Evolutionary conservation across 2,797 vertebrate genomes (phyloP).

Genomic region (Echiichthys vipera): DNA sequence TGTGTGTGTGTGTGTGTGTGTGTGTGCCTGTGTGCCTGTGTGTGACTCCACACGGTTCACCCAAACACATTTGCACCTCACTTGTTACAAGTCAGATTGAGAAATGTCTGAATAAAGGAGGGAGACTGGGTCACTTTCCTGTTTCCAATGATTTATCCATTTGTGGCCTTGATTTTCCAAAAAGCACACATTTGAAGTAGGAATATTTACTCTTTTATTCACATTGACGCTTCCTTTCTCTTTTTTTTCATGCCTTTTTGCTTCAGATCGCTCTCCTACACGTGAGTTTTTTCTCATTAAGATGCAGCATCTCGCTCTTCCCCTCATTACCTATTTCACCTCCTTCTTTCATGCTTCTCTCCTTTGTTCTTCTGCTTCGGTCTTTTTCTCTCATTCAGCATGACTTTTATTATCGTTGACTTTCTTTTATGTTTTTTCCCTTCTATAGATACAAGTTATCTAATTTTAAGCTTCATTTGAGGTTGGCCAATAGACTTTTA

Average conservation of each 20-base stretch:
- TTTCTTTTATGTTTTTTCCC: slow-evolving; percentile 46
- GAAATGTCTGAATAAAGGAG: slow-evolving; percentile 10
- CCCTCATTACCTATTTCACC: slow-evolving; percentile 56
- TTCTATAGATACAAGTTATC: slow-evolving; percentile 9
- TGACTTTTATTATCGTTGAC: slow-evolving; percentile 12
- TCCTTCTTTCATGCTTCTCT: slow-evolving; percentile 40
- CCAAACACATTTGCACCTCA: slow-evolving; percentile 24
- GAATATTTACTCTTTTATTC: slow-evolving; percentile 40
- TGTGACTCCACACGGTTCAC: no score
- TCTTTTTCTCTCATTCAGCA: slow-evolving; percentile 18
- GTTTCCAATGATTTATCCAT: slow-evolving; percentile 47
- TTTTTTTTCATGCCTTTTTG: background rate
- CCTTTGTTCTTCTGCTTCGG: slow-evolving; percentile 46
- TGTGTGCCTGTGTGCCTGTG: no score
- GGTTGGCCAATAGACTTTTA: background rate
- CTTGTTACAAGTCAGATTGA: slow-evolving; percentile 14
- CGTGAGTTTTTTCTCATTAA: slow-evolving; percentile 53
- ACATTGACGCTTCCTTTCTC: background rate
- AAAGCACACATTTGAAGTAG: slow-evolving; percentile 24
- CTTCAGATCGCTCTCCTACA: slow-evolving; percentile 35
- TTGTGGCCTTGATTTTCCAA: slow-evolving; percentile 43
- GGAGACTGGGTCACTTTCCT: slow-evolving; percentile 19
- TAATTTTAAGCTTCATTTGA: slow-evolving; percentile 1
- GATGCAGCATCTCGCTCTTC: slow-evolving; percentile 55
- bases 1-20: background rate